These are phyloP conservation scores for Pseudolaguvia tuberculata DNA, from an alignment of 2,113 vertebrate genomes.

Conservation along the genomic window DNA sequence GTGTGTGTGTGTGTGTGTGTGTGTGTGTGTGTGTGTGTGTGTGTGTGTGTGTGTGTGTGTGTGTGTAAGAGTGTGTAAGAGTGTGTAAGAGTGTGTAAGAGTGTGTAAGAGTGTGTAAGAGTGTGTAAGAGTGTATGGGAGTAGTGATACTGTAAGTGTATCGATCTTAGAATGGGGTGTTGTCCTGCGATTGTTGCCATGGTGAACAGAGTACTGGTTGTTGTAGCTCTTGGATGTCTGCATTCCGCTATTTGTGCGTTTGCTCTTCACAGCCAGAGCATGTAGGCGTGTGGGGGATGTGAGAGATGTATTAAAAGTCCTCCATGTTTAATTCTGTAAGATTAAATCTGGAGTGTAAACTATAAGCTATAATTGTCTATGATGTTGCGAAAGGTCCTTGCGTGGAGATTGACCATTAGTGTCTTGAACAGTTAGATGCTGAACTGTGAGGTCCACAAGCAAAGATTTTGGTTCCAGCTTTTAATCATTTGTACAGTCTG, in stretches of 20 bases:
- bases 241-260: slow-evolving; percentile 30
- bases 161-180: slow-evolving; percentile 22
- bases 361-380: not conserved
- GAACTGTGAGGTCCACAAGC: too few relatives aligned
- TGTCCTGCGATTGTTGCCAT: slow-evolving; percentile 19
- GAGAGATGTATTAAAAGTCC: slow-evolving; percentile 7
- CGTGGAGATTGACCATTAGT: not conserved
- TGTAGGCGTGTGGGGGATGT: slow-evolving; percentile 38
- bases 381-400: not conserved
- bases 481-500: not conserved
- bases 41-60: too few relatives aligned
- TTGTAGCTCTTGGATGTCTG: slow-evolving; percentile 24
- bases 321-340: slow-evolving; percentile 25
- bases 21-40: too few relatives aligned
- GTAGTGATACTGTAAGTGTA: not conserved
- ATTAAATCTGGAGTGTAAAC: slow-evolving; percentile 8
- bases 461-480: not conserved
- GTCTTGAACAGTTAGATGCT: not conserved
- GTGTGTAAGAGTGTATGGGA: too few relatives aligned
- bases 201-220: not conserved
- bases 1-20: too few relatives aligned
- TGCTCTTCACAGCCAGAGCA: slow-evolving; percentile 27
- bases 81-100: too few relatives aligned
- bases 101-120: too few relatives aligned
- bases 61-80: too few relatives aligned